Conservation (phyloP, 92 coral and sea anemone species). For the Paramuricea clavata region DNA sequence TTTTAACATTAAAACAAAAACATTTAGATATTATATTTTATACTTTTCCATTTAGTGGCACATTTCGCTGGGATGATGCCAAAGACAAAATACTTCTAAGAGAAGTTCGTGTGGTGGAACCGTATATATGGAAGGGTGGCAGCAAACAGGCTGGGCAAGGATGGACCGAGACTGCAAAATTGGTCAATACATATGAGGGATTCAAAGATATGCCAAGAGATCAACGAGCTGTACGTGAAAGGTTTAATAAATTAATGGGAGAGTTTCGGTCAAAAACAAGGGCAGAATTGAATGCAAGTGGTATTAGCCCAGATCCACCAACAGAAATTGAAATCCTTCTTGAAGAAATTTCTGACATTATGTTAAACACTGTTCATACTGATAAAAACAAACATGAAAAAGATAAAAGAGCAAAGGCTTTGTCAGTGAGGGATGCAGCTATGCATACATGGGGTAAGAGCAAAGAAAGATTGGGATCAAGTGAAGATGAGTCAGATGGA, state of each 20-base stretch:
- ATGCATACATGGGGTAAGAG: background rate
- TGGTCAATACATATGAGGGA: background rate
- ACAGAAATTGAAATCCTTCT: background rate
- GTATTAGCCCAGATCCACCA: background rate
- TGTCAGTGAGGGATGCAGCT: background rate
- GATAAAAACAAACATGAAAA: background rate
- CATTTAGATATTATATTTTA: too few species aligned
- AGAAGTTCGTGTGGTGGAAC: background rate
- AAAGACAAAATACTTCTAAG: constrained; percentile 33
- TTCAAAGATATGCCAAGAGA: background rate
- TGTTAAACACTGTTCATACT: too few species aligned
- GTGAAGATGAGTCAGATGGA: too few species aligned
- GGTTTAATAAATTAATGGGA: background rate
- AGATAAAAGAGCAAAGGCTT: background rate
- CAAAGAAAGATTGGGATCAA: background rate
- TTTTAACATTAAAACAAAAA: too few species aligned
- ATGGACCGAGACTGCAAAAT: background rate
- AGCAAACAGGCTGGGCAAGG: background rate
- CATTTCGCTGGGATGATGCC: constrained; percentile 44
- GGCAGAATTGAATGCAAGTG: background rate
- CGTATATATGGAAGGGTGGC: background rate
- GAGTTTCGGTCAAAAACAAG: background rate
- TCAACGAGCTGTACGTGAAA: background rate
- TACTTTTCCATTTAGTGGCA: constrained; percentile 39
- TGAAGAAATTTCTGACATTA: background rate